Evolutionary conservation across 2,797 vertebrate species (phyloP), one percentile per base, ranked within the genome.

Genomic region (Chelonia mydas): DNA sequence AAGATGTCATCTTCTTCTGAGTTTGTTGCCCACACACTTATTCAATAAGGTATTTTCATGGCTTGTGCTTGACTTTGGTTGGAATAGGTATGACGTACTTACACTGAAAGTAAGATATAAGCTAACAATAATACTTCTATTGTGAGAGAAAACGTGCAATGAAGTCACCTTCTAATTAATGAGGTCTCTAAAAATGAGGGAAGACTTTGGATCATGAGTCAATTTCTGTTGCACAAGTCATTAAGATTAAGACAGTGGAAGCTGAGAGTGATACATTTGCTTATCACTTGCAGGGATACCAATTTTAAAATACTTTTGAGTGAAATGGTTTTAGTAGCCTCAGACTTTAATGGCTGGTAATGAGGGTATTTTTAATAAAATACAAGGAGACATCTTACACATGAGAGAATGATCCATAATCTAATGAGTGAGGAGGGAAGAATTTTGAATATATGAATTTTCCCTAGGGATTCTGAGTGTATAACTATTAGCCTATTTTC

Each of bases 21-120:
- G 27, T 95, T 96, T 91, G 33, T 89, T 95, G 61, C n/a, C 57
- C 3, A 0, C 83, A 93, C 12, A 82, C n/a, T 47, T 94, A 72
- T 88, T 97, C 94, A 97, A 96, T 95, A 96, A 93, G 95, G 6
- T 21, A 83, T 88, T 96, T 95, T 89, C 84, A 93, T 92, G 96
- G 84, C 5, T 80, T 84, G 17, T 15, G 16, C 91, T 94, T 91
- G 49, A 28, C 47, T 96, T 90, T 16, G 82, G 27, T 95, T 87
- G 88, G 50, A 83, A 81, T 53, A 86, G 49, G 90, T 94, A 93
- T 47, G 93, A 86, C 91, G 90, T 57, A n/a, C 25, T 72, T 83
- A 25, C 7, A 86, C 9, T 25, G 85, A 79, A 90, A 85, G 49
- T 49, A 90, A 91, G 82, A 87, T 85, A 65, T 16, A 68, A 93